Evolutionary conservation across 2,888 invertebrate genomes (phyloP).

Genomic region (Eupithecia subumbrata): DNA sequence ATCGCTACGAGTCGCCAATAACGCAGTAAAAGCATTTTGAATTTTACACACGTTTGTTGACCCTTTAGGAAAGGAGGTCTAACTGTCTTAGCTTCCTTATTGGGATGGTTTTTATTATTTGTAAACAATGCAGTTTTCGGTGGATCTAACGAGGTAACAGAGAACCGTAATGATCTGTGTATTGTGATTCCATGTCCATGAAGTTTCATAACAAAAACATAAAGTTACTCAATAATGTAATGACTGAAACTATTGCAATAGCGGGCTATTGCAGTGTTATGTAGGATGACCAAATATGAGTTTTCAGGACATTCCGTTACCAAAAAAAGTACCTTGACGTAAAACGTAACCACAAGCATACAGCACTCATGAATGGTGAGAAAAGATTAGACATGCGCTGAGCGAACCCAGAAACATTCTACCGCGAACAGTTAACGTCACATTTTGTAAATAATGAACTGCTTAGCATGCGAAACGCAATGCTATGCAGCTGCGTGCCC

Average conservation of each 20-base stretch:
- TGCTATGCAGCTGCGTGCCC: slow-evolving; percentile 50
- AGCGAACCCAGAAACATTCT: slow-evolving; percentile 47
- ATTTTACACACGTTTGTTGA: slow-evolving; percentile 70
- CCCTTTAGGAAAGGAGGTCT: slow-evolving; percentile 63
- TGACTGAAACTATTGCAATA: slow-evolving; percentile 40
- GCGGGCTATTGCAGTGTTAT: slow-evolving; percentile 30
- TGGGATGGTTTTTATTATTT: slow-evolving; percentile 60
- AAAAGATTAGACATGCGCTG: slow-evolving; percentile 49
- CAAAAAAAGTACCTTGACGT: slow-evolving; percentile 9
- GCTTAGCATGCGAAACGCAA: slow-evolving; percentile 60
- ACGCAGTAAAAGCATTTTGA: slow-evolving; percentile 59
- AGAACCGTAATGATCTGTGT: slow-evolving; percentile 24
- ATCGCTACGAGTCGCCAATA: slow-evolving; percentile 66
- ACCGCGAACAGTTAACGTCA: slow-evolving; percentile 53
- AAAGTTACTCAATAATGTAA: slow-evolving; percentile 48
- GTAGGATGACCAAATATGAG: slow-evolving; percentile 35
- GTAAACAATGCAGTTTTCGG: slow-evolving; percentile 62
- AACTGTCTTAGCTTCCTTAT: slow-evolving; percentile 65
- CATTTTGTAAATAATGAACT: slow-evolving; percentile 58
- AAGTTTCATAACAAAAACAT: slow-evolving; percentile 50
- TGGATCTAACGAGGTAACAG: slow-evolving; percentile 16
- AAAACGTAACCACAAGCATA: slow-evolving; percentile 28
- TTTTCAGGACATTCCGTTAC: slow-evolving; percentile 32
- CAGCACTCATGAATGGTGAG: slow-evolving; percentile 40
- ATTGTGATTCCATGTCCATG: slow-evolving; percentile 31